Base-by-base conservation (phyloP, 2,888 invertebrate genomes). In the Acanthopleura granulata region DNA sequence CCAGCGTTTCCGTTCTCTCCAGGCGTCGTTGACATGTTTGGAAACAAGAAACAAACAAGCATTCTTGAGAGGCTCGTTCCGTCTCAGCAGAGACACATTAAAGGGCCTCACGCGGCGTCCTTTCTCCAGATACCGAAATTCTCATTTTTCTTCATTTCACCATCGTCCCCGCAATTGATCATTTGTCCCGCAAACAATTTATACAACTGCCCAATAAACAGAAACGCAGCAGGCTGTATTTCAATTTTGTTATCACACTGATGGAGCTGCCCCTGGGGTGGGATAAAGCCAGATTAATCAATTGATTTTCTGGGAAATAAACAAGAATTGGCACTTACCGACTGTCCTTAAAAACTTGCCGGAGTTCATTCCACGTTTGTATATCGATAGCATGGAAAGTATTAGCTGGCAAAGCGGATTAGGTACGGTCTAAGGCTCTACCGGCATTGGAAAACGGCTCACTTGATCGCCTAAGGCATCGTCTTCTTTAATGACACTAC, bases 231-330 rank as follows among this genome's bases (percentile, higher is more conserved):
- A 22, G 57, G 57, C 57, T 57, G 57, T 18, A 57, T 57, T 57
- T 57, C 57, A 57, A 57, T 57, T 57, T 57, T 57, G 57, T 57
- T 57, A 57, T 57, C 22, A 57, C 57, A 57, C 57, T 22, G 57
- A 18, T 57, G 18, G n/a, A 57, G 18, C 22, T 22, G 57, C 22
- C 57, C 57, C 57, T 22, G 22, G 57, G 57, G 57, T 57, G 57
- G 22, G 57, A 57, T 57, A 57, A 57, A 57, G n/a, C n/a, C 18
- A 22, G 57, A 57, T 57, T 57, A 57, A 57, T n/a, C 57, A 57
- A 57, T 57, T 57, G 57, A 57, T 57, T 57, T 57, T 57, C 57
- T 57, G n/a, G 57, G n/a, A n/a, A 57, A 57, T 57, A 57, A 57
- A 57, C 57, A 57, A 18, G 57, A 57, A 57, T 57, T 57, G 57